These are phyloP conservation scores for Ctenosaura bakeri DNA, from an alignment of 2,797 vertebrate species.

Conservation along the genomic window DNA sequence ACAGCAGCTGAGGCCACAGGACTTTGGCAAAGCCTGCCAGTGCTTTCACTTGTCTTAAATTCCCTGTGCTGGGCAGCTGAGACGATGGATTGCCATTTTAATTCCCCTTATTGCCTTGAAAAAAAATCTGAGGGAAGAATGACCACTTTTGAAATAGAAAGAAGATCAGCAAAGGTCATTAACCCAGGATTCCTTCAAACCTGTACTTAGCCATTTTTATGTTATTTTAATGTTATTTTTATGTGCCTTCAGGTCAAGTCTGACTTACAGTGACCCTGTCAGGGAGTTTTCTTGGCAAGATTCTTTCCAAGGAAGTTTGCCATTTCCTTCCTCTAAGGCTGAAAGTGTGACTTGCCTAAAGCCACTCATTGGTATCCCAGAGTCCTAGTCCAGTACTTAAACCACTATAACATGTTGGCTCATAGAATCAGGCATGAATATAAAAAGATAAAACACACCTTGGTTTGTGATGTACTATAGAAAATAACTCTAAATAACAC, in stretches of 20 bases:
- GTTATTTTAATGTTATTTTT: no score
- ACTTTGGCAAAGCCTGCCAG: background rate
- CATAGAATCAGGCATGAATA: background rate
- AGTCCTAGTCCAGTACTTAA: no score
- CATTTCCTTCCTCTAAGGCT: no score
- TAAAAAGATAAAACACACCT: slow-evolving; percentile 21
- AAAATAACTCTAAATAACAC: slow-evolving; percentile 42
- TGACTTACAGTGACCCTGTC: no score
- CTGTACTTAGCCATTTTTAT: no score
- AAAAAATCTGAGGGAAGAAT: background rate
- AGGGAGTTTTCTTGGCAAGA: no score
- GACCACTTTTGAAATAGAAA: background rate
- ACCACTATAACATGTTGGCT: no score
- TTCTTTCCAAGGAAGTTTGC: no score
- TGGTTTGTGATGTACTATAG: background rate
- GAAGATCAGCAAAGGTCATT: background rate
- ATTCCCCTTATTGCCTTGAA: background rate
- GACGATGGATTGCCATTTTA: background rate
- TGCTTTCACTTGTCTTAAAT: background rate
- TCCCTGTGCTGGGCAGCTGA: background rate
- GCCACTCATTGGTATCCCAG: no score
- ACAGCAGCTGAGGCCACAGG: background rate
- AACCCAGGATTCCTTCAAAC: background rate
- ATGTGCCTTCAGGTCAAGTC: no score
- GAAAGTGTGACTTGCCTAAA: no score